Base-by-base conservation (phyloP, 2,797 vertebrate genomes). In the Pelochelys cantorii region DNA sequence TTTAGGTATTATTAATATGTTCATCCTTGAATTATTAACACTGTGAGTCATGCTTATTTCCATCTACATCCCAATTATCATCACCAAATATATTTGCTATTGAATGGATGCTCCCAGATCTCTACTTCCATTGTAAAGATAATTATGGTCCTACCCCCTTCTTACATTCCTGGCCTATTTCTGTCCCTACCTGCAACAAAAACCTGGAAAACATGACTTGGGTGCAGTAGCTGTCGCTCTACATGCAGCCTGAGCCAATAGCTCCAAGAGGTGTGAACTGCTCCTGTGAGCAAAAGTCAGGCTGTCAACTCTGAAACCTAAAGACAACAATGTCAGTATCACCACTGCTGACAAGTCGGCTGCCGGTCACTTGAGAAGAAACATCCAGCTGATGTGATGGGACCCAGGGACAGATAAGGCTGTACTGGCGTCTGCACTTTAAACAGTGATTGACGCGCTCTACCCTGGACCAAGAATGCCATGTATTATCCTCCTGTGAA, bases 61-160 rank as follows among this genome's bases (percentile, higher is more conserved):
- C 34, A 37, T 81, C 90, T 94, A 77, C 83, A 80, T 82, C 87
- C 80, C 83, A 54, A 18, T 90, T 79, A 79, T 57, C 88, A 74
- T 62, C 78, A 87, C 81, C 68, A 53, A 59, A 31, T 74, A 82
- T 52, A 84, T 87, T 52, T 83, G 79, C 42, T 82, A 78, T 62
- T 6, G 48, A 81, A 82, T 17, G 37, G 79, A 84, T 93, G 68
- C 83, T 89, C 89, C 87, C 75, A 27, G 83, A 87, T 65, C 82
- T 91, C 84, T 85, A 68, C 89, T 94, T 91, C n/a, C 75, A 79
- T 65, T 65, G 59, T 83, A 81, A 87, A 91, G 83, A 62, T 89
- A 87, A 52, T 83, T 29, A 62, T 0, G 0, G 29, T 83, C 62
- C 82, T 79, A 22, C 74, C 74, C 74, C 85, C n/a, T 83, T 65